Evolutionary conservation across 2,113 vertebrate genomes (phyloP).

Genomic region (Daphoenositta chrysoptera): DNA sequence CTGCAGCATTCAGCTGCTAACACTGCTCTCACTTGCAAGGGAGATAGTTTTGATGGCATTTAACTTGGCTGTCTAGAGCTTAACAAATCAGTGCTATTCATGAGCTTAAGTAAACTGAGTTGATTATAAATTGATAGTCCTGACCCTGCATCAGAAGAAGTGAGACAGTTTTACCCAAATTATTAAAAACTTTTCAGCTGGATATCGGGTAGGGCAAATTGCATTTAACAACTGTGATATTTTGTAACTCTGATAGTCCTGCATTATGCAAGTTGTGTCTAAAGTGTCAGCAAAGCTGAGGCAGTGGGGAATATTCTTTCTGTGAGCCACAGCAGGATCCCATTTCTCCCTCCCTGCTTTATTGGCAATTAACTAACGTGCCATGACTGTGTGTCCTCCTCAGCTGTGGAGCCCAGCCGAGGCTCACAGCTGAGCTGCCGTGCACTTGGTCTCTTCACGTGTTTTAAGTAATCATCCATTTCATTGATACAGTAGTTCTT

Average conservation of each 20-base stretch:
- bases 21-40: not conserved
- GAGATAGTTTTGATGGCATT: constrained; percentile 1
- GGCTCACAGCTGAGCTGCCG: not conserved
- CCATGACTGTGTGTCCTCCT: not conserved
- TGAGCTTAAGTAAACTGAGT: constrained; percentile 13
- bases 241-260: not conserved
- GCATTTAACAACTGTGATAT: not conserved
- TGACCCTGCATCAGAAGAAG: constrained; percentile 16
- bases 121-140: constrained; percentile 36
- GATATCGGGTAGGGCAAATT: not conserved
- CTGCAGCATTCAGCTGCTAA: not conserved
- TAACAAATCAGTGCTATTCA: constrained; percentile 33
- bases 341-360: constrained; percentile 28
- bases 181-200: constrained; percentile 17
- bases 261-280: not conserved
- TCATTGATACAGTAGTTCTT: not conserved
- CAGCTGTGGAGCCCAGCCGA: not conserved
- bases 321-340: not conserved
- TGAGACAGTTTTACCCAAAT: not conserved
- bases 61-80: not conserved
- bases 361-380: not conserved
- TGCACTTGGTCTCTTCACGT: not conserved
- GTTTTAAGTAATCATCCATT: not conserved
- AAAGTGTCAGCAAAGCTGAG: not conserved
- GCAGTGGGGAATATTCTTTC: not conserved